These are phyloP conservation scores for Netelia melanura DNA, from an alignment of 2,888 invertebrate species.

Conservation along the genomic window DNA sequence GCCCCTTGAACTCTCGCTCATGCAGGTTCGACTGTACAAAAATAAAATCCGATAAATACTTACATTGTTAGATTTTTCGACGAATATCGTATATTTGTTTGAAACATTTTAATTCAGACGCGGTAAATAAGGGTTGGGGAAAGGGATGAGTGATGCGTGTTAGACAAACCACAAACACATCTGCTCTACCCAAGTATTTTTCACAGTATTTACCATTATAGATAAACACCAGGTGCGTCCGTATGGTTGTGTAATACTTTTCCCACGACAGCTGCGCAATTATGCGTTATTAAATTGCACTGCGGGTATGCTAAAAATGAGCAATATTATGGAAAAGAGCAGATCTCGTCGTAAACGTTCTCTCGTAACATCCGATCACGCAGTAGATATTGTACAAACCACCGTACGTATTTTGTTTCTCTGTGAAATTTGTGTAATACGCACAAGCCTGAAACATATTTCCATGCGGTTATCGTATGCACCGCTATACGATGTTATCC, in stretches of 20 bases:
- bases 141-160: not conserved
- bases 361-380: constrained; percentile 47
- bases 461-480: not conserved
- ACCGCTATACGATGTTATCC: not conserved
- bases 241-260: constrained; percentile 25
- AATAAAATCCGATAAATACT: not conserved
- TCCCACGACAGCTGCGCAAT: constrained; percentile 55
- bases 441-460: not conserved
- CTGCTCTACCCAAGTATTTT: not conserved
- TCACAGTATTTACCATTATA: constrained; percentile 22
- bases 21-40: not conserved
- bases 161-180: constrained; percentile 17
- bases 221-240: constrained; percentile 19
- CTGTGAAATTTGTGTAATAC: not conserved
- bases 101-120: no score
- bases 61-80: no score
- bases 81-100: no score
- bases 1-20: no score
- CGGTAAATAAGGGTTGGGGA: no score
- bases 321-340: constrained; percentile 43
- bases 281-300: constrained; percentile 50
- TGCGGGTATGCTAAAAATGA: constrained; percentile 60
- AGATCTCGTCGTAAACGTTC: not conserved
- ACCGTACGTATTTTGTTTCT: constrained; percentile 15
- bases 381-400: constrained; percentile 1